A percentile compares a stretch with the other conserved stretches of the same genome.
These are phyloP conservation scores for Chauna torquata DNA, from an alignment of 2,113 vertebrate species.

Conservation along the genomic window DNA sequence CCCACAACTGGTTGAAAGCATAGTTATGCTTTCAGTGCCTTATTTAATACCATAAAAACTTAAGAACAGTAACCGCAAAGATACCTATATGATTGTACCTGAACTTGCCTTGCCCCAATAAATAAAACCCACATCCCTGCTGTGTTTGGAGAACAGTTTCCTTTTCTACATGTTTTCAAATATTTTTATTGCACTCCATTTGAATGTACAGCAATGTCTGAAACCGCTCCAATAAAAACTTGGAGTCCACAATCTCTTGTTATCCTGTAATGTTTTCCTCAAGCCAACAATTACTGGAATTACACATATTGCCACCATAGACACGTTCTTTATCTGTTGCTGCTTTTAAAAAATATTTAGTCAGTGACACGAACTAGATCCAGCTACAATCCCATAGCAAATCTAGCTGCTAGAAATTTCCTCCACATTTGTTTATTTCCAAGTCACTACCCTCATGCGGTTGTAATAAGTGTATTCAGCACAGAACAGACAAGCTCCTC, in stretches of 20 bases:
- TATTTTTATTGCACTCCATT: neutral
- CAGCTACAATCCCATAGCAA: neutral
- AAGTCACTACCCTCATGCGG: neutral
- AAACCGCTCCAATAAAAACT: conserved; percentile 31
- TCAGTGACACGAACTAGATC: neutral
- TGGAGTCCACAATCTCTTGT: neutral
- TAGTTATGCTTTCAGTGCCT: neutral
- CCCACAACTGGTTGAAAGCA: neutral
- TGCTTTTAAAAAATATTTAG: neutral
- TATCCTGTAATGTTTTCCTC: neutral
- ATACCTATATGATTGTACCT: neutral
- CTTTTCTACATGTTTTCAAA: neutral
- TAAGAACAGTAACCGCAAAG: neutral
- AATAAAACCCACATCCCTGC: neutral
- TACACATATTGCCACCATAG: neutral
- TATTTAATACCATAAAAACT: neutral
- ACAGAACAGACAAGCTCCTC: neutral
- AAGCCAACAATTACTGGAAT: neutral
- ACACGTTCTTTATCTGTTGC: neutral
- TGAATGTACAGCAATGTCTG: neutral
- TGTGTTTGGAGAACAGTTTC: conserved; percentile 2
- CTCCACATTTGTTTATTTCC: neutral
- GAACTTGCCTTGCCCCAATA: neutral
- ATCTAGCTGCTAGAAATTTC: neutral
- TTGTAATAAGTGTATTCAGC: neutral